These are phyloP conservation scores for Melanostoma mellinum DNA, from an alignment of 2,888 invertebrate species.

Conservation along the genomic window DNA sequence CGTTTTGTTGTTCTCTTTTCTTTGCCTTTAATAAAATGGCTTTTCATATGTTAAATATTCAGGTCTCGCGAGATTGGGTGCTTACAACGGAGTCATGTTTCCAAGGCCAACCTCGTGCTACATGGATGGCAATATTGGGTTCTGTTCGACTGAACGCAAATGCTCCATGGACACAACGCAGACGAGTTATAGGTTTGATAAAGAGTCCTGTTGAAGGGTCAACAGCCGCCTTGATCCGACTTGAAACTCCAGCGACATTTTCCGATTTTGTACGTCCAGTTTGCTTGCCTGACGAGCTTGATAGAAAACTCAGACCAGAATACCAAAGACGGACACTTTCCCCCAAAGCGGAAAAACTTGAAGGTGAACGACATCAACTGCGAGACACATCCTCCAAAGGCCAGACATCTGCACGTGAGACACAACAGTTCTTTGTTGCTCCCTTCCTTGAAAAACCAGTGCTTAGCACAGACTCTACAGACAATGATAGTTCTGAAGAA, in stretches of 20 bases:
- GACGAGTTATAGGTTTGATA: constrained; percentile 92
- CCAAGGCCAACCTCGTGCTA: constrained; percentile 93
- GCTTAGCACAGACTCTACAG: constrained; percentile 33
- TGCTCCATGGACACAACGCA: constrained; percentile 94
- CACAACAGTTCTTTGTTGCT: constrained; percentile 80
- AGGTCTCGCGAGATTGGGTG: constrained; percentile 89
- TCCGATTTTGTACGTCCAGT: constrained; percentile 93
- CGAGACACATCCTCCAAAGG: constrained; percentile 47
- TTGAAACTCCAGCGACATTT: constrained; percentile 88
- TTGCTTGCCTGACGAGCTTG: constrained; percentile 87
- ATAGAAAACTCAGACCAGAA: constrained; percentile 76
- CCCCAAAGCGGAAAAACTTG: constrained; percentile 80
- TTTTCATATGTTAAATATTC: background rate
- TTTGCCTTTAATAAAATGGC: background rate
- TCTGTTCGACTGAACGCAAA: constrained; percentile 89
- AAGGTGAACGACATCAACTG: constrained; percentile 71
- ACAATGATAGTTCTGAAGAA: constrained; percentile 74
- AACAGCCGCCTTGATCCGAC: constrained; percentile 90
- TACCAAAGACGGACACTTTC: constrained; percentile 78
- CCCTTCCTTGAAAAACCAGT: constrained; percentile 75
- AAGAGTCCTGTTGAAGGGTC: constrained; percentile 95
- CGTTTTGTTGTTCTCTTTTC: constrained; percentile 6
- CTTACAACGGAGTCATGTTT: constrained; percentile 94
- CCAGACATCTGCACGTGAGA: constrained; percentile 77
- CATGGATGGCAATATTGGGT: constrained; percentile 92